A percentile compares a stretch with the other conserved stretches of the same genome.
These are phyloP conservation scores for Phrynocephalus vlangalii DNA, from an alignment of 2,797 vertebrate genomes.

Conservation along the genomic window DNA sequence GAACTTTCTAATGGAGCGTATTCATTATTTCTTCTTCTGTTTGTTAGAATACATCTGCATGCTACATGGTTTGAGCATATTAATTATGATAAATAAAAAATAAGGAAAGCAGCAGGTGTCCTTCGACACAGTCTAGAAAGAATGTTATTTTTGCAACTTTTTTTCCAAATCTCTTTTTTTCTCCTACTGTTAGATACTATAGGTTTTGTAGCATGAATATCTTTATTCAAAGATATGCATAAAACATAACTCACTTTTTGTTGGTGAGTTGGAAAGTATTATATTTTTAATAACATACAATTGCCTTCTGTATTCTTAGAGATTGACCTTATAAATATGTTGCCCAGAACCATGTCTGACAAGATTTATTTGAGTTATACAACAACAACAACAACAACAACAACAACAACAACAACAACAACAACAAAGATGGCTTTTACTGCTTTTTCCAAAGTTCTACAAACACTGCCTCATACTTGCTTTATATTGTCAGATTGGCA, in stretches of 20 bases:
- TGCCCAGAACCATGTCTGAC: not conserved
- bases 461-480: not conserved
- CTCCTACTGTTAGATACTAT: constrained; percentile 43
- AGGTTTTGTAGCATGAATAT: constrained; percentile 62
- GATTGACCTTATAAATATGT: constrained; percentile 1
- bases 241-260: constrained; percentile 20
- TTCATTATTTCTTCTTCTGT: constrained; percentile 44
- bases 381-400: not conserved
- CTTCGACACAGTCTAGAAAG: constrained; percentile 57
- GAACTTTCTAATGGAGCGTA: constrained; percentile 69
- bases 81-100: constrained; percentile 75
- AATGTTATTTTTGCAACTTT: constrained; percentile 55
- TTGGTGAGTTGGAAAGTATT: constrained; percentile 49
- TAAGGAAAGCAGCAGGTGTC: constrained; percentile 68
- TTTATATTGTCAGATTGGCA: not conserved
- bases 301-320: not conserved
- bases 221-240: constrained; percentile 47
- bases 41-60: constrained; percentile 58
- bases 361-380: not conserved
- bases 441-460: not conserved
- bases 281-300: constrained; percentile 27
- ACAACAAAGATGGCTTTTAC: not conserved
- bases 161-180: constrained; percentile 47
- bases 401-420: not conserved
- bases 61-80: constrained; percentile 57